Base-by-base conservation (phyloP, 2,113 vertebrate species). In the Notarius quadriscutis region DNA sequence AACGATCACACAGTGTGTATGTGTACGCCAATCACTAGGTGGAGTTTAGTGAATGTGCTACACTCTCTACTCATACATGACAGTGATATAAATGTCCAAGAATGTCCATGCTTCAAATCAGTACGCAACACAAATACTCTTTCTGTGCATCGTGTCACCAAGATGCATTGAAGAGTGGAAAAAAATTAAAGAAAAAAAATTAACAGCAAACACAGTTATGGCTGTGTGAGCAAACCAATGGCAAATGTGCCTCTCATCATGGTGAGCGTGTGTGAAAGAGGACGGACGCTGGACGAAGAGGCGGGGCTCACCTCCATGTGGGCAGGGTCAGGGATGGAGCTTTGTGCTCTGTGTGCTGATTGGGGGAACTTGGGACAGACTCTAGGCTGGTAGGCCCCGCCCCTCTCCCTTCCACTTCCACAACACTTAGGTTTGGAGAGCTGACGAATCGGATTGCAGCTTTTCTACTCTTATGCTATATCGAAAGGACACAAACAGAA, bases 381-480 rank as follows among this genome's bases (percentile, higher is more conserved):
- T 91, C 91, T 55, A 91, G 90, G 89, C 84, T 71, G 81, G 87
- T 63, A 86, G 84, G 87, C 81, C 91, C 89, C 91, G 92, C 92
- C 92, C 89, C 92, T 89, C 88, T 89, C 90, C 90, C 91, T 90
- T 89, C 92, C 80, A 86, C 89, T 87, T 91, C 93, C 87, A 90
- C 88, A 91, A 89, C 85, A 87, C 89, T 91, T 87, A 92, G 93
- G 92, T 90, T 94, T 91, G 93, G 91, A 88, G 93, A 93, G 92
- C 93, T 93, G 93, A 88, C 83, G 89, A 93, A 91, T 91, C 86
- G 84, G 78, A 88, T 90, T 53, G 91, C 92, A 91, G 93, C 93
- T 78, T 93, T 93, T 93, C 90, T 92, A 92, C 91, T 84, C 90
- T 94, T 93, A 87, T 83, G 91, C 93, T 94, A 92, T 41, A 91